Evolutionary conservation across 2,888 invertebrate species (phyloP).

Genomic region (Cheilosia impressa): DNA sequence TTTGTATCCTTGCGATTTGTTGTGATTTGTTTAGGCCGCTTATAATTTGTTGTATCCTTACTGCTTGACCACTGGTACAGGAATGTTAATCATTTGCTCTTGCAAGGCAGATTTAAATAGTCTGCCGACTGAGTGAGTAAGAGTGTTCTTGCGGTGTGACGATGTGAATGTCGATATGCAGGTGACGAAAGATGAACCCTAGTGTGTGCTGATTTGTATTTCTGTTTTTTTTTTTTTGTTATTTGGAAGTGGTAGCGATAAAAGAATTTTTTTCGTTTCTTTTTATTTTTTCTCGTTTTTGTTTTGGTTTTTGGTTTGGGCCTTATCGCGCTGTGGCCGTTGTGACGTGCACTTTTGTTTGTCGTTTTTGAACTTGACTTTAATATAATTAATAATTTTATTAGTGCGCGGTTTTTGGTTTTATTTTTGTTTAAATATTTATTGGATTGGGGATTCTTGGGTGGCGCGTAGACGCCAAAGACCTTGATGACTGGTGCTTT

Average conservation of each 20-base stretch:
- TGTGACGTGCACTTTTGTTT: slow-evolving; percentile 48
- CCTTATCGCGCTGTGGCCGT: slow-evolving; percentile 32
- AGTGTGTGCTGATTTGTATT: slow-evolving; percentile 51
- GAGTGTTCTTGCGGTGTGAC: slow-evolving; percentile 56
- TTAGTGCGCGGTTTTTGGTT: slow-evolving; percentile 31
- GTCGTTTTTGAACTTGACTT: slow-evolving; percentile 70
- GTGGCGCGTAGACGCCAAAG: slow-evolving; percentile 26
- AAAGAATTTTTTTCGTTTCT: slow-evolving; percentile 26
- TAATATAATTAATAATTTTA: slow-evolving; percentile 60
- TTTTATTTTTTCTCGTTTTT: slow-evolving; percentile 23
- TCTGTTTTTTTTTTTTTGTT: slow-evolving; percentile 38
- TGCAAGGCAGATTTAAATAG: slow-evolving; percentile 80
- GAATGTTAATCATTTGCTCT: slow-evolving; percentile 80
- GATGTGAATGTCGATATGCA: slow-evolving; percentile 64
- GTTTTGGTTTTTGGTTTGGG: slow-evolving; percentile 19
- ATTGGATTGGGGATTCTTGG: slow-evolving; percentile 26
- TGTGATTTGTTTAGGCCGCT: slow-evolving; percentile 26
- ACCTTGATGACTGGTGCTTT: slow-evolving; percentile 37
- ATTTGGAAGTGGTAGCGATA: slow-evolving; percentile 50
- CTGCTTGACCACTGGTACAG: slow-evolving; percentile 81
- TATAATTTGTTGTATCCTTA: slow-evolving; percentile 77
- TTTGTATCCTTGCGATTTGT: slow-evolving; percentile 8
- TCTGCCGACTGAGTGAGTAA: slow-evolving; percentile 64
- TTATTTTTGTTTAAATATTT: slow-evolving; percentile 10
- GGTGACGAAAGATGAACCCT: slow-evolving; percentile 66